Percentiles rank a stretch among this genome's conserved stretches.
Conservation (phyloP, 2,888 invertebrate species). For the Drosophila pullipes region DNA sequence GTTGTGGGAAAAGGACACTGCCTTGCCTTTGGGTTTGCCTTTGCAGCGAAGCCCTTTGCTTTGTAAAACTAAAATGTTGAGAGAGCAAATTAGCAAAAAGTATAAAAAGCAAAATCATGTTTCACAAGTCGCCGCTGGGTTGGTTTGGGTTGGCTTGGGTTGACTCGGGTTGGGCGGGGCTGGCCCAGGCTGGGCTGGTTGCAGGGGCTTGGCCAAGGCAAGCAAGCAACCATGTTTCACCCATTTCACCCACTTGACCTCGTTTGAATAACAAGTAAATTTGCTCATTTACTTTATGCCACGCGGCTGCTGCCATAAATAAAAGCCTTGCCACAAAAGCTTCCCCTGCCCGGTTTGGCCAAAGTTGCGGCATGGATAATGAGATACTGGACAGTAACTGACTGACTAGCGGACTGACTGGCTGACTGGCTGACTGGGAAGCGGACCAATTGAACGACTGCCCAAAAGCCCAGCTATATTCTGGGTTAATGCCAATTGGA, state of each 20-base stretch:
- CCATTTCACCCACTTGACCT: slow-evolving; percentile 72
- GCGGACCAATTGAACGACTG: slow-evolving; percentile 7
- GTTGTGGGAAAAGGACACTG: slow-evolving; percentile 9
- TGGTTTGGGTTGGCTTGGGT: slow-evolving; percentile 3
- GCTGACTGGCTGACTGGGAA: slow-evolving; percentile 3
- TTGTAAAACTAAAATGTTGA: slow-evolving; percentile 67
- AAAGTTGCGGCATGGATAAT: slow-evolving; percentile 46
- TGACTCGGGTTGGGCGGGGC: slow-evolving; percentile 1
- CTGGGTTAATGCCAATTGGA: background rate
- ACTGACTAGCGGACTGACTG: slow-evolving; percentile 20
- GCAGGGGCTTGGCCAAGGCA: slow-evolving; percentile 8
- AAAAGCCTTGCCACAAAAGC: slow-evolving; percentile 52
- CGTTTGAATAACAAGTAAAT: slow-evolving; percentile 75
- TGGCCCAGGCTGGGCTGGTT: slow-evolving; percentile 11
- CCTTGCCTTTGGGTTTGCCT: slow-evolving; percentile 16
- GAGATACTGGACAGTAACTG: slow-evolving; percentile 43
- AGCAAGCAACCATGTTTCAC: slow-evolving; percentile 20
- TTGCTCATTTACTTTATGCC: slow-evolving; percentile 62
- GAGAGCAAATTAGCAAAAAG: slow-evolving; percentile 74
- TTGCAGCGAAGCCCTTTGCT: slow-evolving; percentile 41
- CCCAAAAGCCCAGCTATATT: background rate
- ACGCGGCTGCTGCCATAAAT: slow-evolving; percentile 54
- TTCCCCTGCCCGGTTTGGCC: slow-evolving; percentile 7
- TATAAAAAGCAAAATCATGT: slow-evolving; percentile 78
- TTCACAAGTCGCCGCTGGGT: slow-evolving; percentile 69